phyloP scores from a whole-genome alignment of 2,888 invertebrate genomes.

The Ichneumoninae sp. region DNA sequence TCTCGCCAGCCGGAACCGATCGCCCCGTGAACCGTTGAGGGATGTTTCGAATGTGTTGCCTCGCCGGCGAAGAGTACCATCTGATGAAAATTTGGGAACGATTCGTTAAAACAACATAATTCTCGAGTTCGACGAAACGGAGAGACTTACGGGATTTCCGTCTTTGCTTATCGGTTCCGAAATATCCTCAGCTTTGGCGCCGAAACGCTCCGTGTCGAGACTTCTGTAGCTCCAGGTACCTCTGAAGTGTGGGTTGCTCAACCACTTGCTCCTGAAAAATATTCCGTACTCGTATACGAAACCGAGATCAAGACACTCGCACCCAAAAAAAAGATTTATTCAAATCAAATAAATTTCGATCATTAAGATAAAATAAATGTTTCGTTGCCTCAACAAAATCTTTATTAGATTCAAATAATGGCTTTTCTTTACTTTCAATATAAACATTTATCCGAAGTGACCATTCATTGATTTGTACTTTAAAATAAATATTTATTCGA shows the following conservation, averaged over 20 bases:
- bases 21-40: conserved; percentile 89
- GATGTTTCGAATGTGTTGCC: conserved; percentile 87
- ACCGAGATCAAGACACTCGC: background rate
- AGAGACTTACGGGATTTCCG: conserved; percentile 79
- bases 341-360: no score
- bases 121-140: background rate
- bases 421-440: no score
- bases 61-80: conserved; percentile 89
- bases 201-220: conserved; percentile 84
- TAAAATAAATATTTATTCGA: no score
- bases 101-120: background rate
- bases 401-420: no score
- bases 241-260: conserved; percentile 88
- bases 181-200: conserved; percentile 85
- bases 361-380: no score
- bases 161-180: conserved; percentile 84
- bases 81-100: conserved; percentile 77
- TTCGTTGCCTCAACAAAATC: no score
- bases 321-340: no score
- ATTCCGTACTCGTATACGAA: conserved; percentile 18
- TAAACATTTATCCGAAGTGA: no score
- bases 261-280: conserved; percentile 87
- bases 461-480: no score
- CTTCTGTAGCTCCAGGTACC: conserved; percentile 90
- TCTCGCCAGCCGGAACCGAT: conserved; percentile 89